Base-by-base conservation (phyloP, 2,797 vertebrate genomes). In the Halcyon chelicuti region DNA sequence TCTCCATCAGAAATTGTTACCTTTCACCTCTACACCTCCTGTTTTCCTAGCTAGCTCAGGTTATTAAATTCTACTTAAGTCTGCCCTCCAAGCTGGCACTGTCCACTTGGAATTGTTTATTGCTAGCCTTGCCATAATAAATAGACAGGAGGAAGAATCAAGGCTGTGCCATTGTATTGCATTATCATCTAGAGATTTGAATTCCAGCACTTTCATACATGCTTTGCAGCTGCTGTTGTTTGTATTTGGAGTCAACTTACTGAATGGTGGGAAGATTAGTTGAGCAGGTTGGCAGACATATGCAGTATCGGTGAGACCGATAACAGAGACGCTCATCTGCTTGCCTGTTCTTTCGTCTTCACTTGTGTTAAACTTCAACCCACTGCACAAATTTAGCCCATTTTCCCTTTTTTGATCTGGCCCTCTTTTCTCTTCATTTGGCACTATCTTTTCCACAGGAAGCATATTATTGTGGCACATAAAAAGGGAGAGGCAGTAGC, bases 21-120 rank as follows among this genome's bases (percentile, higher is more conserved):
- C 19, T 95, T 86, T 88, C 46, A 72, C 88, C 66, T 91, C 91
- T 65, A 74, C 21, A 19, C 10, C 21, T 83, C n/a, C 37, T 28
- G 5, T 61, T 84, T 90, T 63, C 17, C 65, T 61, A 72, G 49
- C n/a, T 90, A 68, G 13, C 35, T 88, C 23, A 70, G 66, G 90
- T 93, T 72, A 86, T 95, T 90, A 90, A 90, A 75, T 95, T 88
- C 90, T 51, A 26, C 70, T 94, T 95, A 75, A 72, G n/a, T 93
- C 52, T 90, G 39, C 29, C 23, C 40, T 95, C 62, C 2, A 14
- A 81, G 46, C 60, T 83, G 79, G 66, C 83, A 81, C 66, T 62
- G 9, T 62, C 62, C 1, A 1, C 58, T 92, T 94, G 90, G 83
- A 95, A 84, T 42, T 21, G 62, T 52, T 93, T 60, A 31, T 66